These are phyloP conservation scores for Saccopteryx bilineata DNA, from an alignment of 2,113 vertebrate species.

Conservation along the genomic window DNA sequence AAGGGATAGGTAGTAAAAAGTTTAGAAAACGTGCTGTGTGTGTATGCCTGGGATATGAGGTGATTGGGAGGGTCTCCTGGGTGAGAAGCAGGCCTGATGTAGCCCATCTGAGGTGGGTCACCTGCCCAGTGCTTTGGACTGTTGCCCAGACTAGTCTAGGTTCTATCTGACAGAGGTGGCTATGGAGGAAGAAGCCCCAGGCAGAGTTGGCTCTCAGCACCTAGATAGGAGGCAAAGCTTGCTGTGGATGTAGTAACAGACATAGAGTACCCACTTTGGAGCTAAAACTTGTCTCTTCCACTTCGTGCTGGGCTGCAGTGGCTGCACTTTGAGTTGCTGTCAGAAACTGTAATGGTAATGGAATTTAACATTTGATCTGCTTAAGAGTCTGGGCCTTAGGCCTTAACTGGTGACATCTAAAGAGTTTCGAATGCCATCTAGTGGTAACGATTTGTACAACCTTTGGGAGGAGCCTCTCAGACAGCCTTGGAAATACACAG, in stretches of 20 bases:
- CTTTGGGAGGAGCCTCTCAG: neutral
- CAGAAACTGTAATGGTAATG: neutral
- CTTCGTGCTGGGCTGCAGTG: neutral
- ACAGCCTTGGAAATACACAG: neutral
- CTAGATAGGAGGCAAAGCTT: neutral
- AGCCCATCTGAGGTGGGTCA: rapidly evolving
- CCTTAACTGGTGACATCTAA: neutral
- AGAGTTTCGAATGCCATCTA: slow-evolving; percentile 42
- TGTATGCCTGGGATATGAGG: neutral
- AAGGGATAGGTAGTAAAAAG: neutral
- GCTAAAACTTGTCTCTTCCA: neutral
- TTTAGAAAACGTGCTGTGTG: neutral
- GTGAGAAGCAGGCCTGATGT: neutral
- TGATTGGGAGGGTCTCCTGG: too few relatives aligned
- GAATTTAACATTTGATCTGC: neutral
- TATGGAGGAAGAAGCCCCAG: neutral
- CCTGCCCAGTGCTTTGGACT: neutral
- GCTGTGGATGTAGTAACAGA: neutral
- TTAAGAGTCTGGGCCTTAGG: neutral
- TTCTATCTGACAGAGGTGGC: neutral
- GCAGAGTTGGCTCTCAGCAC: neutral
- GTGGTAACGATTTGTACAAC: neutral
- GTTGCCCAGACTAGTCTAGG: neutral
- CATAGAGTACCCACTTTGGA: neutral
- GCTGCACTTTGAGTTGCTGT: too few relatives aligned